Base-by-base conservation (phyloP, 2,797 vertebrate species). In the Neoniphon sammara region DNA sequence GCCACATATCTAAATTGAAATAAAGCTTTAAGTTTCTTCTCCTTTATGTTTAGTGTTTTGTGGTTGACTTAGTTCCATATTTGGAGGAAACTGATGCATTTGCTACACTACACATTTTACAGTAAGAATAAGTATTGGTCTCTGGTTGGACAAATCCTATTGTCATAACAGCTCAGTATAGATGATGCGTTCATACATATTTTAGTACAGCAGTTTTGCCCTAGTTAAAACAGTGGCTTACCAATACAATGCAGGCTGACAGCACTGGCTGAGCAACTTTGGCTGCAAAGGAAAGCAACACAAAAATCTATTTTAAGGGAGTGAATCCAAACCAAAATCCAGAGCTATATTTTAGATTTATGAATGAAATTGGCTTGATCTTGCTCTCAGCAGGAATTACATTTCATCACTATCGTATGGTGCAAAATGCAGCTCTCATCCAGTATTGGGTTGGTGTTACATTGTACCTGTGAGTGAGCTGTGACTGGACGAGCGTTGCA, bases 241-340 rank as follows among this genome's bases (percentile, higher is more conserved):
- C 97, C 87, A 68, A 96, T 93, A 70, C 97, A 98, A 0, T 78
- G 87, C n/a, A 98, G 88, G 1, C 89, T 90, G 73, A 98, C 93
- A 46, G 91, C 57, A 20, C 39, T 63, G 5, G 87, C 83, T 0
- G 77, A 52, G 80, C 97, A 98, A 9, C 0, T 54, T 2, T 75
- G 20, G 49, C 96, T 98, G 82, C 5, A 89, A 91, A 65, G 62
- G 30, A 79, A 69, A 46, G 15, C 7, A 52, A 6, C 31, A 65
- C 2, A 77, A 34, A 58, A 44, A 63, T 0, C 4, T 1, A 42
- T 39, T n/a, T 30, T 1, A 34, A 47, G 25, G 66, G 5, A 23
- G 7, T 0, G 60, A 39, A 70, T 50, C 17, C 7, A 27, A 69
- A 56, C 36, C 11, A 20, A 59, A n/a, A 54, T 25, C 7, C 15